Evolutionary conservation across 2,797 vertebrate genomes (phyloP).

Genomic region (Micropoecilia bifurca): DNA sequence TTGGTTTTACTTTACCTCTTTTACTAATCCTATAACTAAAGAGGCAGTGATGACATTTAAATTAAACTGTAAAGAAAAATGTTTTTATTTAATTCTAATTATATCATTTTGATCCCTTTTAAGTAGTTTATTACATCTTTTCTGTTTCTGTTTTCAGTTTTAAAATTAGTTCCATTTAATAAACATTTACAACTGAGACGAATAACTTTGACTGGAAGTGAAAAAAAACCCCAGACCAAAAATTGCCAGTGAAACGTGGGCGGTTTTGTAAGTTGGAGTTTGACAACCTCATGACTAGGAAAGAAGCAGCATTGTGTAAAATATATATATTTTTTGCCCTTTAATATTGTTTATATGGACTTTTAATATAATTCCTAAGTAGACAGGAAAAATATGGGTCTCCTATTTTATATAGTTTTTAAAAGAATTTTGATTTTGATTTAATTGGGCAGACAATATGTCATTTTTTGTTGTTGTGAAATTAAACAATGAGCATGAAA

Average conservation of each 20-base stretch:
- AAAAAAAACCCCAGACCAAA: neutral
- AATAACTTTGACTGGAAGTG: neutral
- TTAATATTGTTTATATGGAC: neutral
- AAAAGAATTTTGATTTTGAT: neutral
- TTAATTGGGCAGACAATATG: neutral
- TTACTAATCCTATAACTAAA: neutral
- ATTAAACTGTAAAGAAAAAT: neutral
- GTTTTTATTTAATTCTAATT: neutral
- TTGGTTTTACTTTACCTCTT: neutral
- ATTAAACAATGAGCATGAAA: conserved; percentile 2
- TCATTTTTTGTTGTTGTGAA: conserved; percentile 1
- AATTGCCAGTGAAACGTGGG: neutral
- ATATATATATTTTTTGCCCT: neutral
- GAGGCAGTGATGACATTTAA: neutral
- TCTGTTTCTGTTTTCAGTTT: neutral
- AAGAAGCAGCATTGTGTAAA: neutral
- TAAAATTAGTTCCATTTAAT: neutral
- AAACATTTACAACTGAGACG: neutral
- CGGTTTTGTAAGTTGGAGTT: neutral
- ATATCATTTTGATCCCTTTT: neutral
- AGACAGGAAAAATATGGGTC: neutral
- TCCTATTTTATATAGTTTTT: neutral
- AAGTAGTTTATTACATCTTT: neutral
- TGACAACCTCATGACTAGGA: neutral
- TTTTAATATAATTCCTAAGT: neutral